Evolutionary conservation across 2,888 invertebrate species (phyloP), one percentile per base, ranked within the genome.

Genomic region (Tenthredo distinguenda): DNA sequence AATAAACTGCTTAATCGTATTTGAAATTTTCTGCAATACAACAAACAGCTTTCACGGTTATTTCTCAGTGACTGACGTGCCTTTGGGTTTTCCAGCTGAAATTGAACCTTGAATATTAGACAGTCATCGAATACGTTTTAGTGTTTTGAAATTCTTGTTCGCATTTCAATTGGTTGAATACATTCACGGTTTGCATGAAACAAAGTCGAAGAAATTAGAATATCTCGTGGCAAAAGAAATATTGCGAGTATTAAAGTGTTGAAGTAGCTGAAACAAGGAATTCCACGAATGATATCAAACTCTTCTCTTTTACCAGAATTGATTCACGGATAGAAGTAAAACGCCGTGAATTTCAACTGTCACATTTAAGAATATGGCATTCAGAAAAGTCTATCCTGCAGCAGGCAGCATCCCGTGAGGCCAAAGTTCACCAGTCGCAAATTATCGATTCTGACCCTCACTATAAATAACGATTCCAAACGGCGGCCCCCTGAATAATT

Each of bases 381-480:
- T 37, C 40, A 81, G 81, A 81, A 81, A 81, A 81, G 81, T 81
- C 81, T 21, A 62, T 81, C 40, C 26, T 81, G 40, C 81, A 37
- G 62, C 81, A 37, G 81, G 62, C 62, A 21, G 37, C 21, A 62
- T 62, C 81, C 81, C 62, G 21, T 21, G 81, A 62, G 81, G 81
- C 62, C 81, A 62, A 81, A 81, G 81, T 81, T 81, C 81, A 81
- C 58, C 62, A 81, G 58, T 81, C 37, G 81, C 40, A 34, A 81
- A 58, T 81, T 81, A 81, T 81, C 62, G 81, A 81, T 81, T 62
- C 81, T 58, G 58, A 62, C 81, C 81, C 81, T 50, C 0, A 62
- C 62, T 81, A 81, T 81, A 81, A 81, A 81, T 81, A 81, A 81
- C 81, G 62, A 26, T 62, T 81, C 40, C 62, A 81, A 81, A 81